phyloP scores from a whole-genome alignment of 1,140 invertebrate genomes.

The Nasonia giraulti region DNA sequence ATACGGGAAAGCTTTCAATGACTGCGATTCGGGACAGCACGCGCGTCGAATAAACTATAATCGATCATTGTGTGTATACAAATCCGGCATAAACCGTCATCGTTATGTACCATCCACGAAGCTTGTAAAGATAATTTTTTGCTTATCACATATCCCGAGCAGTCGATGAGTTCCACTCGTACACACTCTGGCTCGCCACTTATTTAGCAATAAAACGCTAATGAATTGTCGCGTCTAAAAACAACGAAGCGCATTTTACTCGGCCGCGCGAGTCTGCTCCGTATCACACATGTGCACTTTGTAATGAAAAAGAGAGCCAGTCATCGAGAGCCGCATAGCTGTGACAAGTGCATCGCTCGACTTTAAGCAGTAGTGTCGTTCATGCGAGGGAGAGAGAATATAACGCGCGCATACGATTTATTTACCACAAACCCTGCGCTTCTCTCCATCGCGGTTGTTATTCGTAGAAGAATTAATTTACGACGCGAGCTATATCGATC shows the following conservation, averaged over 20 bases:
- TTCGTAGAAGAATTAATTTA: too few species aligned
- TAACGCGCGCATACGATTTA: not conserved
- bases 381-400: not conserved
- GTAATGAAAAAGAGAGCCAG: constrained; percentile 9
- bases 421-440: not conserved
- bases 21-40: not conserved
- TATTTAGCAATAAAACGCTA: constrained; percentile 16
- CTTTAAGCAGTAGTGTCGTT: not conserved
- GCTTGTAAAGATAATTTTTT: not conserved
- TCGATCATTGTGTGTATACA: constrained; percentile 11
- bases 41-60: not conserved
- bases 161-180: not conserved
- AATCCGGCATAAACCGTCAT: not conserved
- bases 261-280: not conserved
- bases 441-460: too few species aligned
- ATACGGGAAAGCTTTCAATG: too few species aligned
- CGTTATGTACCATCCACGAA: not conserved
- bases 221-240: constrained; percentile 16
- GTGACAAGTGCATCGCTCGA: constrained; percentile 20
- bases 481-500: too few species aligned
- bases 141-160: not conserved
- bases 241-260: not conserved
- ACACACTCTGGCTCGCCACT: not conserved
- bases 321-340: not conserved
- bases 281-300: constrained; percentile 21